Base-by-base conservation (phyloP, 2,888 invertebrate species). In the Polia nebulosa region DNA sequence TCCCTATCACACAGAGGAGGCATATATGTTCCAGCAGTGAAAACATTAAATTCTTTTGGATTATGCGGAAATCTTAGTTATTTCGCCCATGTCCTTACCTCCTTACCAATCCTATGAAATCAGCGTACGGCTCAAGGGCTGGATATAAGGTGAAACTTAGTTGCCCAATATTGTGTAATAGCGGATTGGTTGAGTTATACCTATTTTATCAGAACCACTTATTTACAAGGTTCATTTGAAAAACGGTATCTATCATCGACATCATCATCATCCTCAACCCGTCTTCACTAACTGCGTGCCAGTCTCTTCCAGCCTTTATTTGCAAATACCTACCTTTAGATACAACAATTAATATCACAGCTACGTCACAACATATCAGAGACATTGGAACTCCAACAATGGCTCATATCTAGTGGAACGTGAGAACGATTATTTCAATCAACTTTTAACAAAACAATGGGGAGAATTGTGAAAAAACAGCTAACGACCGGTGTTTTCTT, bases 391-490 rank as follows among this genome's bases (percentile, higher is more conserved):
- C 78, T 34, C 41, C 32, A 71, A 85, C 76, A 80, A 86, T 85
- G 70, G 76, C 52, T 77, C 52, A 63, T 79, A 82, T 86, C 70
- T 79, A 90, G 79, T 92, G 83, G 94, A 88, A 91, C 94, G 94
- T 95, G 95, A 78, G 95, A 95, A 88, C 81, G 81, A 86, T 87
- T 85, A 85, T 87, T 88, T 87, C 87, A 89, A 90, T 90, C 85
- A 82, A 85, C 85, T 86, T 84, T 86, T 83, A 86, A 81, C 68
- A 80, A 87, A 89, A 94, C 94, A 94, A 94, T 92, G 86, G 87
- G 79, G 80, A 86, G 88, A 87, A 89, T 91, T 90, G 88, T 89
- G 88, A 88, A 92, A 92, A 91, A 82, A 78, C 84, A 87, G 85
- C 76, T 83, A 83, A 84, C 85, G 85, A 84, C 78, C 81, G 80